Evolutionary conservation across 2,888 invertebrate genomes (phyloP).

Genomic region (Aphodius granarius): DNA sequence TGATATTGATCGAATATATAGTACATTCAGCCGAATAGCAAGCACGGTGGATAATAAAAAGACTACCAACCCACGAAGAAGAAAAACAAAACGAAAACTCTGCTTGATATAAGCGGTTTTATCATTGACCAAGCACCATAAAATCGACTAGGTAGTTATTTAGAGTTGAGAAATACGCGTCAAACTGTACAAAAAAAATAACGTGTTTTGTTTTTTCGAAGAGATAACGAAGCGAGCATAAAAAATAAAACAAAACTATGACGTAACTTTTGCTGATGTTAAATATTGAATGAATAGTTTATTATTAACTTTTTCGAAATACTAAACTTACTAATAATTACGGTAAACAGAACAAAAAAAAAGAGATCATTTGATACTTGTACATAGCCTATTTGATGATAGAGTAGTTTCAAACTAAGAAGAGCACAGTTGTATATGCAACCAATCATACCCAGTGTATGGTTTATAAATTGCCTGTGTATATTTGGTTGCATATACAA

Average conservation of each 20-base stretch:
- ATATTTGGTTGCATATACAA: too few relatives aligned
- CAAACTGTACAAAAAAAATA: background rate
- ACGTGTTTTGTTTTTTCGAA: conserved; percentile 1
- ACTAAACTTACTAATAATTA: conserved; percentile 18
- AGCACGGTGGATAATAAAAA: background rate
- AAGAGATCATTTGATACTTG: conserved; percentile 47
- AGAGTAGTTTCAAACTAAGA: too few relatives aligned
- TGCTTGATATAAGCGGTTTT: background rate
- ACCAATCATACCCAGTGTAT: too few relatives aligned
- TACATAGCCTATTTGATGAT: conserved; percentile 48
- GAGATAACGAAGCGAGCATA: conserved; percentile 38
- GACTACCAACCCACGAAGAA: background rate
- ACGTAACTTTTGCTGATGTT: conserved; percentile 41
- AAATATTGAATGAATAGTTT: conserved; percentile 47
- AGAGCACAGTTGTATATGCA: too few relatives aligned
- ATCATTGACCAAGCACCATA: conserved; percentile 11
- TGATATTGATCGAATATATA: background rate
- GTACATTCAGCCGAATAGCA: background rate
- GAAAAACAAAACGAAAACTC: background rate
- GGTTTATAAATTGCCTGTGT: too few relatives aligned
- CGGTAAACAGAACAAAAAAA: conserved; percentile 18
- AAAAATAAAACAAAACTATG: conserved; percentile 15
- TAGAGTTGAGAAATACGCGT: background rate
- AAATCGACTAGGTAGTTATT: background rate
- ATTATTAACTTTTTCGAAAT: conserved; percentile 46